Percentiles rank a stretch among this genome's conserved stretches.
Evolutionary conservation across 2,888 invertebrate genomes (phyloP).

Genomic region (Vanessa cardui): DNA sequence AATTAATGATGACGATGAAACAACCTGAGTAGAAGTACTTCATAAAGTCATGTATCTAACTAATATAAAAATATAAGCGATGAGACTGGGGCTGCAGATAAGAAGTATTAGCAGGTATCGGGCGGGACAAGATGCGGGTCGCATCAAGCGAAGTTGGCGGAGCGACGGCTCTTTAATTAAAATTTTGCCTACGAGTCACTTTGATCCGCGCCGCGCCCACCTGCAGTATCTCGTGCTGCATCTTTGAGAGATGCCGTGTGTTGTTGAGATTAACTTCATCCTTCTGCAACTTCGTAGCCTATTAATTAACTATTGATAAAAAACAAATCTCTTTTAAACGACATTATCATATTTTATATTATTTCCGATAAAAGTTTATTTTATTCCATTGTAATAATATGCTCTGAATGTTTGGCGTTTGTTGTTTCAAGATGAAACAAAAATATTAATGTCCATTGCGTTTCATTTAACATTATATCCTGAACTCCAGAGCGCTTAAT

Average conservation of each 20-base stretch:
- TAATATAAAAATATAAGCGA: background rate
- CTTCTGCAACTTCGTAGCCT: background rate
- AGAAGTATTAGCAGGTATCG: constrained; percentile 17
- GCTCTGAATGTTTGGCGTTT: too few species aligned
- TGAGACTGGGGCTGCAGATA: background rate
- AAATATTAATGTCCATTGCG: too few species aligned
- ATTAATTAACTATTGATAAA: background rate
- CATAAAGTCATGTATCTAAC: background rate
- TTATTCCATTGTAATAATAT: too few species aligned
- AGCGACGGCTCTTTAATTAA: constrained; percentile 32
- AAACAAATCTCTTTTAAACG: too few species aligned
- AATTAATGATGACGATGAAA: too few species aligned
- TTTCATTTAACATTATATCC: too few species aligned
- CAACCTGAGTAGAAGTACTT: too few species aligned
- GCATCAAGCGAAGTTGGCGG: constrained; percentile 11
- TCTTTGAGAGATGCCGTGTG: constrained; percentile 3
- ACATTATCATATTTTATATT: too few species aligned
- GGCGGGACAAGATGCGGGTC: constrained; percentile 16
- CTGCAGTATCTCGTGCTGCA: constrained; percentile 28
- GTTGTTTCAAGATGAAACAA: too few species aligned
- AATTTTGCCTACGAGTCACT: constrained; percentile 25
- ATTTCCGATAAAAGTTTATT: too few species aligned
- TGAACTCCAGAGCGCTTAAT: too few species aligned
- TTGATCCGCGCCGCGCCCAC: constrained; percentile 28
- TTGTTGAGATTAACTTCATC: constrained; percentile 1